Base-by-base conservation (phyloP, 2,797 vertebrate genomes). In the Gobionotothen gibberifrons region DNA sequence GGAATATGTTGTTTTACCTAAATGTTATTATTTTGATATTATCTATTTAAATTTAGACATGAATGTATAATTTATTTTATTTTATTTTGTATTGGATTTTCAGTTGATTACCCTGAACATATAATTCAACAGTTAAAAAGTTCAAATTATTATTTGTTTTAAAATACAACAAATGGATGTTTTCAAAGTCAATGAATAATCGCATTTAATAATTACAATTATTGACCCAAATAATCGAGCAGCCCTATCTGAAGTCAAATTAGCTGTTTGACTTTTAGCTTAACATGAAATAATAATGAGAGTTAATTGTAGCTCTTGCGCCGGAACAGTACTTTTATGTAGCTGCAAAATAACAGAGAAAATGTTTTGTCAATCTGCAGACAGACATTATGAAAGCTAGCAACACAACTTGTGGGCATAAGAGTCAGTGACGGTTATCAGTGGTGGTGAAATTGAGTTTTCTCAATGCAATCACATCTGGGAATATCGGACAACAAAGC, bases 281-380 rank as follows among this genome's bases (percentile, higher is more conserved):
- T 60, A 44, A 73, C 47, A 67, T 80, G 47, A 76, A 80, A 76
- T 65, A 66, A 74, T 81, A 68, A 74, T 67, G 44, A 57, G 68
- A 76, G 52, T 65, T 49, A 54, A 76, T 61, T 67, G 61, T 69
- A 56, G 29, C 42, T 71, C 48, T 51, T 11, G 17, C 4, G 16
- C 32, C 65, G 46, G 49, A 73, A 51, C 40, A 52, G 26, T 70
- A 5, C 8, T 29, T 22, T 65, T 57, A 12, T 22, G 21, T 14
- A 39, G 48, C 14, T 57, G 3, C 43, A 60, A 63, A 70, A 36
- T 47, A 57, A 39, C 21, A 69, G 48, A 73, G 17, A 16, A 22
- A 44, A 69, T 59, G 22, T 22, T 63, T 80, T 65, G 9, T 36
- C 53, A 12, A 73, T 10, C 5, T 42, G 46, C 29, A 56, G 47